Base-by-base conservation (phyloP, 2,113 vertebrate genomes). In the Cathartes aura region DNA sequence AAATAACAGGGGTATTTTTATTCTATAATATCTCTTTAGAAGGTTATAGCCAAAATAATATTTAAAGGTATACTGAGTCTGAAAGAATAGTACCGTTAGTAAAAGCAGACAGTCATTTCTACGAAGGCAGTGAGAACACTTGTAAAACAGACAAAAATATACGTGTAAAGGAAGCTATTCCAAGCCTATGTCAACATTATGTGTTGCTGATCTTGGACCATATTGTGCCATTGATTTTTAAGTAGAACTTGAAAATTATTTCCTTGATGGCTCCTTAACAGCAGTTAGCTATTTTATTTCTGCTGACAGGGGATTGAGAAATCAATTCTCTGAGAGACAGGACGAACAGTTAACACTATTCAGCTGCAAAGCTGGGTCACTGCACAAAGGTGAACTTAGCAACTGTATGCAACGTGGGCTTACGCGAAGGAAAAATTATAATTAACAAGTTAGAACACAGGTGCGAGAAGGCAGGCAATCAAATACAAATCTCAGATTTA, bases 331-430 rank as follows among this genome's bases (percentile, higher is more conserved):
- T 48, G 53, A 88, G n/a, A 95, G 82, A 89, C 52, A 43, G 87
- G 24, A 80, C 2, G 5, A 94, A 90, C 78, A 68, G 88, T 70
- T 95, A 97, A 97, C 71, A 89, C 13, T 34, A 86, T 70, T 90
- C 88, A 92, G 50, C 85, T 76, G 74, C 86, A 81, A 88, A 92
- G 95, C 75, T 92, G 94, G 79, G 90, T 93, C 90, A 97, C 67
- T n/a, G 74, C 67, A 93, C 82, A 78, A 88, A 93, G 79, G 43
- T 94, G 72, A 89, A 80, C 62, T 79, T 73, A 50, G 43, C 71
- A 82, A 81, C 50, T 72, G 58, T 42, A 73, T 40, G 59, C 45
- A 93, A 34, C 23, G 20, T 42, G 45, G 79, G 71, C 83, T 97
- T 78, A 63, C 12, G 9, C 4, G 11, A 81, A 81, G 79, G 45